Base-by-base conservation (phyloP, 2,797 vertebrate genomes). In the Rhynchonycteris naso region DNA sequence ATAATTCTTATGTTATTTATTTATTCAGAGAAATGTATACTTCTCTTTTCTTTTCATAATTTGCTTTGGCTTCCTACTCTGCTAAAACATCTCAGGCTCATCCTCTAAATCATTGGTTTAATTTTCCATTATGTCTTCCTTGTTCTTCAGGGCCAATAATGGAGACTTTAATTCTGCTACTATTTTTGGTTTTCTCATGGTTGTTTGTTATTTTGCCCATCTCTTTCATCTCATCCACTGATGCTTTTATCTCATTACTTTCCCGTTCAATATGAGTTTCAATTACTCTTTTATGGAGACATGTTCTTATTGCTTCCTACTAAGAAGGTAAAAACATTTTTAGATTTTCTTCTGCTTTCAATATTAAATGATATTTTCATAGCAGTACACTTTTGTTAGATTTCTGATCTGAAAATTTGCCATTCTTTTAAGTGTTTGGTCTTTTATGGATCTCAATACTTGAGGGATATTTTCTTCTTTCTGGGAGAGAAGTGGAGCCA, bases 271-370 rank as follows among this genome's bases (percentile, higher is more conserved):
- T 22, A 58, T 38, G 47, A 85, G 35, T 88, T 68, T 74, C 79
- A 93, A 54, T 47, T 52, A 54, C 26, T 47, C 54, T 86, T 90
- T 90, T 72, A 72, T 74, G 58, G 78, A 88, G 9, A 50, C 9
- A 5, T 47, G 58, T 72, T 92, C 15, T 35, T 63, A 35, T 63
- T 82, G 78, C 56, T 88, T 88, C 52, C 74, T 65, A 30, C 61
- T 72, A 43, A 90, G 65, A 95, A 71, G 65, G 28, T 50, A 78
- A 66, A 86, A 69, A 9, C 54, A 4, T 79, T 88, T 81, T 94
- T 24, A 33, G 33, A 79, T 72, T 88, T 95, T 92, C 52, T 79
- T 90, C 54, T 81, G 38, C 33, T 94, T 95, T 90, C 30, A n/a
- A 43, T 54, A 54, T 68, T 83, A 93, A 83, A 38, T 88, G 38